Evolutionary conservation across 2,797 vertebrate genomes (phyloP).

Genomic region (Darevskia nairensis): DNA sequence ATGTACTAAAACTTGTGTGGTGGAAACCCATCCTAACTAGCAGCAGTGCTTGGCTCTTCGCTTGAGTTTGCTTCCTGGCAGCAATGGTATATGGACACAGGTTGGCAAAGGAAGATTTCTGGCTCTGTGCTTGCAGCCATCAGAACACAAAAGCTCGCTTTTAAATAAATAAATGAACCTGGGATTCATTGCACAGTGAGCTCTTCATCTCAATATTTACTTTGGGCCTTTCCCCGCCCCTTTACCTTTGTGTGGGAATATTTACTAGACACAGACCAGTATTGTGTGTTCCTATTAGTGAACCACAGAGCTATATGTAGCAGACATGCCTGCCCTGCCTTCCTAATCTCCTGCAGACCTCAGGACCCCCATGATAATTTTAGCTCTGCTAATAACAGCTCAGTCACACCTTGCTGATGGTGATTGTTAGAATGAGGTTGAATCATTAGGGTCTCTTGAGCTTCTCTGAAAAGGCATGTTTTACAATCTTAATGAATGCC

Average conservation of each 20-base stretch:
- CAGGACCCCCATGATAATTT: conserved; percentile 14
- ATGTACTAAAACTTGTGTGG: background rate
- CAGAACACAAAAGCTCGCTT: background rate
- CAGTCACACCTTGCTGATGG: conserved; percentile 28
- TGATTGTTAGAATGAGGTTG: conserved; percentile 24
- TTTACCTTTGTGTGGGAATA: background rate
- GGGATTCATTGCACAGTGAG: background rate
- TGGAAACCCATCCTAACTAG: background rate
- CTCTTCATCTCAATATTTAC: background rate
- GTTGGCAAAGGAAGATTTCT: background rate
- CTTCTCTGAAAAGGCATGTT: conserved; percentile 33
- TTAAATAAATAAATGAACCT: background rate
- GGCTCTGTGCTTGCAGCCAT: background rate
- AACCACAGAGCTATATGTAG: background rate
- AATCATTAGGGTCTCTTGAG: conserved; percentile 41
- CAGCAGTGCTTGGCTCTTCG: too few relatives aligned
- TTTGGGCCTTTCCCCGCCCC: too few relatives aligned
- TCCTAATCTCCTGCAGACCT: background rate
- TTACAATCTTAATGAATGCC: conserved; percentile 37
- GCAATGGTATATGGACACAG: background rate
- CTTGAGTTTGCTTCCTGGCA: background rate
- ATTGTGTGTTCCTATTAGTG: background rate
- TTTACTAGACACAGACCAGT: background rate
- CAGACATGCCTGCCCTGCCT: background rate
- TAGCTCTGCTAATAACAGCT: conserved; percentile 17